Evolutionary conservation across 1,140 invertebrate species (phyloP), one percentile per base, ranked within the genome.

Genomic region (Oncopodura yosiiana): DNA sequence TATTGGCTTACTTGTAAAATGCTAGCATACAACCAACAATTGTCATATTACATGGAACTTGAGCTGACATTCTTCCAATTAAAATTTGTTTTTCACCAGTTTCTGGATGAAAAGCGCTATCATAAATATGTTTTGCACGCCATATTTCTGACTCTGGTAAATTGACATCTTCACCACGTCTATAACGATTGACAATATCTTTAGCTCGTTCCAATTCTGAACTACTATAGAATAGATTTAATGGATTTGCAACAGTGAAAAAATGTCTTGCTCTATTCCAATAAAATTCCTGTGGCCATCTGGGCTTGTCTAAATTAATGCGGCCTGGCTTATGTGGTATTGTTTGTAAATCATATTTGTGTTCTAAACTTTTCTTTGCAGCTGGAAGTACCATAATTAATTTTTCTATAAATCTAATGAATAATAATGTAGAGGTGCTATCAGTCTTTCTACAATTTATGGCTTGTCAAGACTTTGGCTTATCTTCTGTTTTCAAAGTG

Each of bases 241-340:
- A 72, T 1, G 94, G 94, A 71, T 98, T 94, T 1, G 93, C 96
- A 37, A 89, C 86, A 70, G 87, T 90, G 26, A 93, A 86, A 70
- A 96, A 99, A 72, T 98, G 89, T 61, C 83, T 83, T 62, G 91
- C 93, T 65, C 94, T 76, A 3, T 94, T 94, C 41, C 74, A 70
- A 70, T 95, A 98, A 1, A 89, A 93, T 56, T 73, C 81, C 67
- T 92, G 86, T 69, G 95, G 89, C 83, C 86, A 96, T 37, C 93
- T 69, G 0, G 94, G 92, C 60, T 86, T 80, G 62, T 93, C 86
- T 52, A 97, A 77, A 70, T 95, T 84, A 58, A 94, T 41, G 12
- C 52, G 16, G n/a, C n/a, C n/a, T n/a, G n/a, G n/a, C n/a, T n/a
- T n/a, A n/a, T n/a, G n/a, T n/a, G n/a, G n/a, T n/a, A n/a, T n/a